These are phyloP conservation scores for Ptilonorhynchus violaceus DNA, from an alignment of 2,113 vertebrate genomes.

Conservation along the genomic window DNA sequence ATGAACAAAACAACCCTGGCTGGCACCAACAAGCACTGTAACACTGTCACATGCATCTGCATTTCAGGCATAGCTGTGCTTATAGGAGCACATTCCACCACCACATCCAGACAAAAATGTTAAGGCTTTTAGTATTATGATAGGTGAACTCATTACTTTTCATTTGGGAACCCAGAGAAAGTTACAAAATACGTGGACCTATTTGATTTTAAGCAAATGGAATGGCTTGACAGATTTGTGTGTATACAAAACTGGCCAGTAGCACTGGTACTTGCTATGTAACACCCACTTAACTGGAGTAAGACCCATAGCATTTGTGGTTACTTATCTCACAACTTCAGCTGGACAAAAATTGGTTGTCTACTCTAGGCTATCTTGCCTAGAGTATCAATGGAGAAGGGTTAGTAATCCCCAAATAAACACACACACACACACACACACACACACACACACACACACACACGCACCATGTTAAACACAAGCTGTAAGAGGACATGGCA, in stretches of 20 bases:
- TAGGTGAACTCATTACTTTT: background rate
- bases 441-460: background rate
- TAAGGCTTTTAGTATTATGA: background rate
- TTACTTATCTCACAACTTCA: background rate
- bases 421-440: background rate
- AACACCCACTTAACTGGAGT: background rate
- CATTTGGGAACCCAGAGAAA: background rate
- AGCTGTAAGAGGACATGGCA: background rate
- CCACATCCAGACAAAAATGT: slow-evolving; percentile 17
- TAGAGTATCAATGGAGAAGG: background rate
- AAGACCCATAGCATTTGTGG: background rate
- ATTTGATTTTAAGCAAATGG: background rate
- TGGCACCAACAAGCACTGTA: background rate
- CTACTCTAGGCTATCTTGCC: background rate
- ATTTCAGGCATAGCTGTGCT: background rate
- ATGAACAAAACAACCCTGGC: background rate
- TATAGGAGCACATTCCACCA: background rate
- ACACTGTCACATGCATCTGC: background rate
- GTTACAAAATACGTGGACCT: background rate
- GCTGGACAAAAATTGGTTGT: background rate
- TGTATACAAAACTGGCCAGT: background rate
- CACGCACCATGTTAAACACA: background rate
- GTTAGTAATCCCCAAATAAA: background rate
- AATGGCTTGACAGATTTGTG: background rate
- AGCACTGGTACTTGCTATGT: background rate